phyloP scores from a whole-genome alignment of 2,797 vertebrate species.

The Rousettus madagascariensis region DNA sequence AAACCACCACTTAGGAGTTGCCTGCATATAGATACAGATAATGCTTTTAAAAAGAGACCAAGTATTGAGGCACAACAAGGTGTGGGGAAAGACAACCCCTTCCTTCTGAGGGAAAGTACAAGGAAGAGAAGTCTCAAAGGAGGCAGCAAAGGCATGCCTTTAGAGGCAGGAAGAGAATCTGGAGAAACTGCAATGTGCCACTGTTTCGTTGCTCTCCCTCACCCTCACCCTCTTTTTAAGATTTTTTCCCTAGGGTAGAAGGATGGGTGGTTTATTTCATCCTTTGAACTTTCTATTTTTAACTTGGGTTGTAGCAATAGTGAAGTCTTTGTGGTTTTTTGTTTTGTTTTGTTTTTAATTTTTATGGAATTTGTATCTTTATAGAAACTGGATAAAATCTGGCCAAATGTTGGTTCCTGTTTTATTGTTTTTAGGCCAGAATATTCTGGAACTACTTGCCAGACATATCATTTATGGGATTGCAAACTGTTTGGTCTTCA shows the following conservation, averaged over 20 bases:
- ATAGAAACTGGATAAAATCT: constrained; percentile 65
- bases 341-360: constrained; percentile 56
- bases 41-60: not conserved
- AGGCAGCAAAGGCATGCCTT: not conserved
- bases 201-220: not conserved
- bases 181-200: not conserved
- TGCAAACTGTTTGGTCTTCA: constrained; percentile 40
- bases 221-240: not conserved
- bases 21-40: not conserved
- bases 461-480: constrained; percentile 52
- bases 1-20: not conserved
- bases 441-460: constrained; percentile 58
- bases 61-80: not conserved
- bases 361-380: constrained; percentile 72
- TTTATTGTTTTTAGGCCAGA: constrained; percentile 66
- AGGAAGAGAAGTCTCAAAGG: not conserved
- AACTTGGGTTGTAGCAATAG: constrained; percentile 50
- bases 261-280: constrained; percentile 57
- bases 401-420: constrained; percentile 51
- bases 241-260: not conserved
- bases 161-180: not conserved
- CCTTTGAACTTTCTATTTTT: constrained; percentile 65
- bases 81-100: not conserved
- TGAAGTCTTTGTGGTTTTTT: constrained; percentile 50
- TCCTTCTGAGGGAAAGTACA: not conserved